Base-by-base conservation (phyloP, 2,888 invertebrate genomes). In the Boloria selene region DNA sequence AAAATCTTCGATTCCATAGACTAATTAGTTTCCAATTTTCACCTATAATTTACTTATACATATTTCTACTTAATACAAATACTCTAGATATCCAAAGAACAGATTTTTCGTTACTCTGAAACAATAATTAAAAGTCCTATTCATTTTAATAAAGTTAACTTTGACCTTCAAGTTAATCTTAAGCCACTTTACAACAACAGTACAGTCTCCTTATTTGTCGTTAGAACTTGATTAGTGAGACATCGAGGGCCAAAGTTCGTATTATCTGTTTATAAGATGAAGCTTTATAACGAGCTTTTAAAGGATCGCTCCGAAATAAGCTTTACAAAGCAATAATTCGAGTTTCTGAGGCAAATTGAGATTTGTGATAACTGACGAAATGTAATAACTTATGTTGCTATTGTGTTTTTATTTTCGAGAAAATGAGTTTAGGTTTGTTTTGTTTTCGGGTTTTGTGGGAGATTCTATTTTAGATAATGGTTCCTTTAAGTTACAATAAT, bases 191-290 rank as follows among this genome's bases (percentile, higher is more conserved):
- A 55, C 18, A 44, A 56, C 55, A 18, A 55, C 44, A n/a, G 42
- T 42, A 4, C 42, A 13, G 42, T 42, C 18, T 22, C 45, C 45
- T 56, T 45, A 55, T 44, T 55, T n/a, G 81, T 86, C 82, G 82
- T 87, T 85, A 84, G 79, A 82, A 82, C 75, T 83, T 85, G 84
- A 86, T 86, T 85, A 84, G 80, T 80, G 47, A 80, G 81, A 80
- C 83, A 84, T 79, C 80, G 77, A 78, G 80, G 84, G 71, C 73
- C 70, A 73, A 83, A 86, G 78, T 85, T 83, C 72, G 78, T 80
- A 84, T 85, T 81, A 78, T 78, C 77, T 63, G 61, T 64, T 69
- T 61, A 63, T 38, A 55, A 67, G 69, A 61, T 31, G 56, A 61
- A 62, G 58, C 59, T 62, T 67, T 65, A 64, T 62, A 67, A 61